Conservation (phyloP, 2,113 vertebrate species). For the Oreochromis aureus region DNA sequence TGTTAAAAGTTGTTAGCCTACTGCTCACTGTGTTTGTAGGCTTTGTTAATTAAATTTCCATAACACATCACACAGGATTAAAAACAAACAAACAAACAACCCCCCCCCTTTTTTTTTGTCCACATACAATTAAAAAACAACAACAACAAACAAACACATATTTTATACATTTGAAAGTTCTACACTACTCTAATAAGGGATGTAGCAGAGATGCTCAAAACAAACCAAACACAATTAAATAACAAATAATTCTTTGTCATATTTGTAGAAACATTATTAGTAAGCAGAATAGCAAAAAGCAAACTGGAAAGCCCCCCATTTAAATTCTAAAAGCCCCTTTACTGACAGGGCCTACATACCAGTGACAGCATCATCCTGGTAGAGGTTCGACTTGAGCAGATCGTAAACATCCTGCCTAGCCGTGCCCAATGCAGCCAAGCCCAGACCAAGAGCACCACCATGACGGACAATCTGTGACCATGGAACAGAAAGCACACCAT, state of each 20-base stretch:
- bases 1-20: not conserved
- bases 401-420: conserved; percentile 97
- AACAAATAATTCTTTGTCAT: not conserved
- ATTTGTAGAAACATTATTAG: not conserved
- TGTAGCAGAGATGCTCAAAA: accelerated
- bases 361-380: conserved; percentile 98
- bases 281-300: not conserved
- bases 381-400: conserved; percentile 95
- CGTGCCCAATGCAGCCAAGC: conserved; percentile 93
- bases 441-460: conserved; percentile 90
- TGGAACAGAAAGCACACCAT: not conserved
- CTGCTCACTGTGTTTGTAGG: not conserved
- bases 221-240: not conserved
- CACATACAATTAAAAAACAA: not conserved
- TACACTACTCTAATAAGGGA: not conserved
- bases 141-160: not conserved
- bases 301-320: not conserved
- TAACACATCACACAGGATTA: not conserved
- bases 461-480: conserved; percentile 90
- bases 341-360: conserved; percentile 62
- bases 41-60: not conserved
- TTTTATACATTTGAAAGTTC: accelerated
- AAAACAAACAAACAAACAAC: not conserved
- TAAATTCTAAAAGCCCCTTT: not conserved
- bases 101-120: not conserved